Evolutionary conservation across 2,797 vertebrate genomes (phyloP).

Genomic region (Propithecus perrieri): DNA sequence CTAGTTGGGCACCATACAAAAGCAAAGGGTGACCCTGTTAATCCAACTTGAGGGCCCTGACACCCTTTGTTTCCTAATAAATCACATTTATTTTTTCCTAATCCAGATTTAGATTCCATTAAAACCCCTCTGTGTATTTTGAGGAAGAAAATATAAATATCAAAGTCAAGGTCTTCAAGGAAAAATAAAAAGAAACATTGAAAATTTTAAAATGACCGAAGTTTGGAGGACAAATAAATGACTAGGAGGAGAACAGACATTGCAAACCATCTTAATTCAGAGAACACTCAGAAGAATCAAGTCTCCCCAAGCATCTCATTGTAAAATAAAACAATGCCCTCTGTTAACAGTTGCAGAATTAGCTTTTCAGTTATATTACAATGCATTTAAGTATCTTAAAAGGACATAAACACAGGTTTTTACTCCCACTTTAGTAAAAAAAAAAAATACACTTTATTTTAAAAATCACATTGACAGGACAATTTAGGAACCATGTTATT

Average conservation of each 20-base stretch:
- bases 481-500: not conserved
- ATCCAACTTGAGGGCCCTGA: not conserved
- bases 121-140: not conserved
- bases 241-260: not conserved
- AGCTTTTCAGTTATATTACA: not conserved
- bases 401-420: not conserved
- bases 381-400: not conserved
- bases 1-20: not conserved
- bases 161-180: conserved; percentile 2
- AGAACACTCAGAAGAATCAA: not conserved
- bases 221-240: conserved; percentile 25
- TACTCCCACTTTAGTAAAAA: not conserved
- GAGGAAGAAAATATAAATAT: not conserved
- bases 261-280: not conserved
- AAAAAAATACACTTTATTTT: conserved; percentile 10
- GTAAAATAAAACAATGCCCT: not conserved
- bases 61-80: not conserved
- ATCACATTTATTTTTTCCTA: conserved; percentile 31
- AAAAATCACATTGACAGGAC: not conserved
- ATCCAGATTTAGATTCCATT: conserved; percentile 32
- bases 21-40: not conserved
- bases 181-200: conserved; percentile 23
- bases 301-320: not conserved
- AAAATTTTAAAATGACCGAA: conserved; percentile 8
- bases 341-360: not conserved